These are phyloP conservation scores for Orthonyx spaldingii DNA, from an alignment of 2,113 vertebrate species.

Conservation along the genomic window DNA sequence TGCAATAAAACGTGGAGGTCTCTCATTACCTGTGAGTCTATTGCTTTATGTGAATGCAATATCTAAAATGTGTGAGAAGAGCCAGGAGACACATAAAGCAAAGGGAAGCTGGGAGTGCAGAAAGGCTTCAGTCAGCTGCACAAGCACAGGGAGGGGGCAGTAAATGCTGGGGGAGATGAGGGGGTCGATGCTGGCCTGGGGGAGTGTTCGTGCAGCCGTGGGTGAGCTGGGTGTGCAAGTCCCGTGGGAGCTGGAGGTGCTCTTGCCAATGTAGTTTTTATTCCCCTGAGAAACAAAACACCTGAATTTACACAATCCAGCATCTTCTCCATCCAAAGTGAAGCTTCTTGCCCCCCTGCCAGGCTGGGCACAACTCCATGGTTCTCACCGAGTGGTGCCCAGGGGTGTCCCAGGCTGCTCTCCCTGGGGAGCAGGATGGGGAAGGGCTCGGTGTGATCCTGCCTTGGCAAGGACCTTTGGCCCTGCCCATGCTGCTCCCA, in stretches of 20 bases:
- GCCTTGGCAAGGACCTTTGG: background rate
- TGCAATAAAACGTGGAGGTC: conserved; percentile 31
- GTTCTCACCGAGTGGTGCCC: background rate
- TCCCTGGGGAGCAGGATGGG: background rate
- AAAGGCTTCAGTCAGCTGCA: background rate
- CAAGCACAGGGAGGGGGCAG: background rate
- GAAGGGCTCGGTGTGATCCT: background rate
- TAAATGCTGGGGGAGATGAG: background rate
- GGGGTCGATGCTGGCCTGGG: rapidly evolving
- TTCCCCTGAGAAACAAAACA: background rate
- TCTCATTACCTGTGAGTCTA: conserved; percentile 28
- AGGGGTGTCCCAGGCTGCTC: background rate
- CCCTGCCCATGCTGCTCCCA: background rate
- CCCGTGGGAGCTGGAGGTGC: background rate
- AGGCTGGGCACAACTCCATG: background rate
- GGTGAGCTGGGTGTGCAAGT: background rate
- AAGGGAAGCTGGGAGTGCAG: background rate
- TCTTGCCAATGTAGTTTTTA: background rate
- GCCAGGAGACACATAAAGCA: conserved; percentile 21
- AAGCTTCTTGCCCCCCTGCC: background rate
- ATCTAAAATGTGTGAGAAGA: conserved; percentile 35
- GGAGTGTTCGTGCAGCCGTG: rapidly evolving
- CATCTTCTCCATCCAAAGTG: background rate
- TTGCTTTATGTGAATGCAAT: conserved; percentile 47
- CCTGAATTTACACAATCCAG: background rate